Percentiles rank a stretch among this genome's conserved stretches.
phyloP scores from a whole-genome alignment of 2,888 invertebrate species.

The Sisyra terminalis region DNA sequence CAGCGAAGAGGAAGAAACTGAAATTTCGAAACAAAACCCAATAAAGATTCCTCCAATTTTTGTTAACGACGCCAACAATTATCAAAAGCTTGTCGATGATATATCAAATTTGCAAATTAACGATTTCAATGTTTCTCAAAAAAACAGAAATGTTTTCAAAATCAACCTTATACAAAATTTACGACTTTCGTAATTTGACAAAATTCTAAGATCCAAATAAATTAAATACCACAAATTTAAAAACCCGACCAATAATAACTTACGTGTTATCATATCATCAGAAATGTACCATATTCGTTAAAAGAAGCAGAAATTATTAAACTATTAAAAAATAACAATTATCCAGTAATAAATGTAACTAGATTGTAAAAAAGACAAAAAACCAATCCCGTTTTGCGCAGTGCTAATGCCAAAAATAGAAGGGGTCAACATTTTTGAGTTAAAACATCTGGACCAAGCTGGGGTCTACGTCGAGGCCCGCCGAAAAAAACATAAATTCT shows the following conservation, averaged over 20 bases:
- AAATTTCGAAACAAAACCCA: too few species aligned
- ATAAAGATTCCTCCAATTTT: slow-evolving; percentile 1
- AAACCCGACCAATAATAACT: neutral
- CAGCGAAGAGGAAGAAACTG: too few species aligned
- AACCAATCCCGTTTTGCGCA: neutral
- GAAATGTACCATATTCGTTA: neutral
- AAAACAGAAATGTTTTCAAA: neutral
- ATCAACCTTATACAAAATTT: neutral
- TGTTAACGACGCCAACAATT: neutral
- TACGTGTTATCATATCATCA: neutral
- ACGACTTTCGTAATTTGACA: neutral
- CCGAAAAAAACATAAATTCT: slow-evolving; percentile 9
- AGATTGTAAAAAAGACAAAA: neutral
- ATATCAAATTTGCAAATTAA: neutral
- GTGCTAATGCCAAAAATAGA: slow-evolving; percentile 6
- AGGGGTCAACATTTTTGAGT: slow-evolving; percentile 10
- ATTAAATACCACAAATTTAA: neutral
- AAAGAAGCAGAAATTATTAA: too few species aligned
- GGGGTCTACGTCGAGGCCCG: slow-evolving; percentile 11
- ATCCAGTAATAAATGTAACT: neutral
- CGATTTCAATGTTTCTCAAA: neutral
- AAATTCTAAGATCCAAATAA: neutral
- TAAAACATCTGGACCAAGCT: slow-evolving; percentile 10
- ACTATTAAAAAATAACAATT: too few species aligned
- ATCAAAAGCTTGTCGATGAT: neutral